A percentile compares a stretch with the other conserved stretches of the same genome.
Evolutionary conservation across 2,888 invertebrate genomes (phyloP).

Genomic region (Tetanocera ferruginea): DNA sequence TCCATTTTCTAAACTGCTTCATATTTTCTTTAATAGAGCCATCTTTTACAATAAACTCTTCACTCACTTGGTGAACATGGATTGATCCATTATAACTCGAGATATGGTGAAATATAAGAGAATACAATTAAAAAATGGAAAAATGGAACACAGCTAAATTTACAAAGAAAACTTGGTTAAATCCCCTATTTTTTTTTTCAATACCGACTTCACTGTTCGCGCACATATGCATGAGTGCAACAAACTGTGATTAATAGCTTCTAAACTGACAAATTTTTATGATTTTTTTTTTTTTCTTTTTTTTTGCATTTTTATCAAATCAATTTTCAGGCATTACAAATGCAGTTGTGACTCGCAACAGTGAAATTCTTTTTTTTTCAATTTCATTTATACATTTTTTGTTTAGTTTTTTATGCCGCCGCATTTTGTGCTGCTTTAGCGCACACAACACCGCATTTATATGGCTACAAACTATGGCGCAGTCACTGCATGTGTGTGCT

Average conservation of each 20-base stretch:
- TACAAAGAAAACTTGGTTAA: too few relatives aligned
- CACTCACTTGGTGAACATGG: too few relatives aligned
- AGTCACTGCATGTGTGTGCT: conserved; percentile 13
- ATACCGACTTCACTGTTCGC: too few relatives aligned
- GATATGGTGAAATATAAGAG: too few relatives aligned
- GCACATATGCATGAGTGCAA: conserved; percentile 26
- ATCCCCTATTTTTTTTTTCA: too few relatives aligned
- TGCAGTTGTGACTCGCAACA: conserved; percentile 14
- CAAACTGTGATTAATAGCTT: conserved; percentile 36
- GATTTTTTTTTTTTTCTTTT: conserved; percentile 7
- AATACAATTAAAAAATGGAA: too few relatives aligned
- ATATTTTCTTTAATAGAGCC: too few relatives aligned
- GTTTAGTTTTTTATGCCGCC: background rate
- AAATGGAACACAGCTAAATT: too few relatives aligned
- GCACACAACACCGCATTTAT: too few relatives aligned
- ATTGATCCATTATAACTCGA: too few relatives aligned
- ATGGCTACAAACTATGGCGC: background rate
- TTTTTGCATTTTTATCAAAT: conserved; percentile 19
- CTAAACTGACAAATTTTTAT: conserved; percentile 35
- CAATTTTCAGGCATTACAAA: conserved; percentile 23
- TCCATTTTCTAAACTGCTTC: too few relatives aligned
- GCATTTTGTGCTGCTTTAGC: background rate
- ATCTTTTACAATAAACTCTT: too few relatives aligned
- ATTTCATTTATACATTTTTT: background rate
- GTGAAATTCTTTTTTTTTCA: background rate